A percentile compares a stretch with the other conserved stretches of the same genome.
Conservation (phyloP, 2,888 invertebrate genomes). For the Neoascia interrupta region DNA sequence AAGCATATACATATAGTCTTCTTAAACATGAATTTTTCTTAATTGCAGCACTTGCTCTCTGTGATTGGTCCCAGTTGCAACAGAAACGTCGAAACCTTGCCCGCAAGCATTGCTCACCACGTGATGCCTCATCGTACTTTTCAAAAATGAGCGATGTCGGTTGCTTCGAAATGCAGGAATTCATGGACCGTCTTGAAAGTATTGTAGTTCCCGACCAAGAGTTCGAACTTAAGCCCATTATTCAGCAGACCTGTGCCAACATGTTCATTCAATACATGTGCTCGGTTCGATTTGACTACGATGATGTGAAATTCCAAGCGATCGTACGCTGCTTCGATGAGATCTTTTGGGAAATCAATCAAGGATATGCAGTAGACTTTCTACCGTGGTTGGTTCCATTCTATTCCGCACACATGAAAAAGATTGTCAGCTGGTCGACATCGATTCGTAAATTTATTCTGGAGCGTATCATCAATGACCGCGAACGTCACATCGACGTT, state of each 20-base stretch:
- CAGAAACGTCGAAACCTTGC: slow-evolving; percentile 87
- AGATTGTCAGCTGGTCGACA: slow-evolving; percentile 84
- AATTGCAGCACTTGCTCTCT: slow-evolving; percentile 90
- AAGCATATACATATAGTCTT: too few relatives aligned
- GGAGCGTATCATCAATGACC: slow-evolving; percentile 83
- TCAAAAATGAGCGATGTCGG: slow-evolving; percentile 84
- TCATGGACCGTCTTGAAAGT: slow-evolving; percentile 82
- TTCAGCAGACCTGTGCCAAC: slow-evolving; percentile 87
- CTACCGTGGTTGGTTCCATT: slow-evolving; percentile 88
- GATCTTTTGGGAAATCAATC: slow-evolving; percentile 93
- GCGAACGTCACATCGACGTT: slow-evolving; percentile 77
- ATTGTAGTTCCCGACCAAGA: slow-evolving; percentile 76
- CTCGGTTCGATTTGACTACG: slow-evolving; percentile 84
- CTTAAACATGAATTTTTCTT: too few relatives aligned
- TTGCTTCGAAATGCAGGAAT: slow-evolving; percentile 82
- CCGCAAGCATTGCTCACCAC: slow-evolving; percentile 87
- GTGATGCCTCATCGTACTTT: slow-evolving; percentile 85
- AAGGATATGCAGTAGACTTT: slow-evolving; percentile 91
- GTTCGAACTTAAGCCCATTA: slow-evolving; percentile 84
- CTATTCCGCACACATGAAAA: slow-evolving; percentile 84
- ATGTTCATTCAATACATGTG: slow-evolving; percentile 92
- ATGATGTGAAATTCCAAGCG: slow-evolving; percentile 83
- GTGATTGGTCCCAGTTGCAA: slow-evolving; percentile 91
- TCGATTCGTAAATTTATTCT: slow-evolving; percentile 86
- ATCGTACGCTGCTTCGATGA: slow-evolving; percentile 87